Evolutionary conservation across 2,888 invertebrate species (phyloP).

Genomic region (Lasioglossum lativentre): DNA sequence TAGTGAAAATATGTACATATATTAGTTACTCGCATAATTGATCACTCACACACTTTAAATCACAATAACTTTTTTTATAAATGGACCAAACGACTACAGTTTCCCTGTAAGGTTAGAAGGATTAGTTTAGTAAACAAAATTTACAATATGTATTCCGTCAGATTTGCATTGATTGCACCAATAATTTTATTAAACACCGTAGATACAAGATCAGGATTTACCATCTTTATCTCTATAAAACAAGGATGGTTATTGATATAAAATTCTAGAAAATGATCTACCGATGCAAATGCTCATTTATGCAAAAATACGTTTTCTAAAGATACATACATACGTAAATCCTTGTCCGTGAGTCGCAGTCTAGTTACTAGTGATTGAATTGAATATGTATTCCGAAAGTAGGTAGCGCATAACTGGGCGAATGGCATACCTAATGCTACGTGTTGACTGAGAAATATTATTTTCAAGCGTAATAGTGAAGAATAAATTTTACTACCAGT

Average conservation of each 20-base stretch:
- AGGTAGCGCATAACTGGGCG: background rate
- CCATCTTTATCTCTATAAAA: background rate
- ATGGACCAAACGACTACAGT: too few species aligned
- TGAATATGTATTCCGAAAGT: background rate
- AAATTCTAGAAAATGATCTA: background rate
- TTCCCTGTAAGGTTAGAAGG: too few species aligned
- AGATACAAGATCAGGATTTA: too few species aligned
- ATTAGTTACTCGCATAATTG: too few species aligned
- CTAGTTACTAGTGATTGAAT: slow-evolving; percentile 4
- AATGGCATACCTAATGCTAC: background rate
- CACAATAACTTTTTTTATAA: too few species aligned
- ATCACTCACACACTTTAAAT: too few species aligned
- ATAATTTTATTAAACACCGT: too few species aligned
- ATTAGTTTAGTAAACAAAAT: too few species aligned
- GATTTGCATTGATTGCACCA: too few species aligned
- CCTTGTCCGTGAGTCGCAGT: background rate
- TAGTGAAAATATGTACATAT: too few species aligned
- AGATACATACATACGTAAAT: background rate
- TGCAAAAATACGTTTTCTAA: background rate
- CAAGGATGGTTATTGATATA: background rate
- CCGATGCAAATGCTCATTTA: background rate
- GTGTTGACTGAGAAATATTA: slow-evolving; percentile 1
- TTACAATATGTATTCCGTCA: too few species aligned
- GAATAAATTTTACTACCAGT: background rate
- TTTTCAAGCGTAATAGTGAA: too few species aligned